phyloP scores from a whole-genome alignment of 2,888 invertebrate genomes.

The Caenorhabditis sinica region DNA sequence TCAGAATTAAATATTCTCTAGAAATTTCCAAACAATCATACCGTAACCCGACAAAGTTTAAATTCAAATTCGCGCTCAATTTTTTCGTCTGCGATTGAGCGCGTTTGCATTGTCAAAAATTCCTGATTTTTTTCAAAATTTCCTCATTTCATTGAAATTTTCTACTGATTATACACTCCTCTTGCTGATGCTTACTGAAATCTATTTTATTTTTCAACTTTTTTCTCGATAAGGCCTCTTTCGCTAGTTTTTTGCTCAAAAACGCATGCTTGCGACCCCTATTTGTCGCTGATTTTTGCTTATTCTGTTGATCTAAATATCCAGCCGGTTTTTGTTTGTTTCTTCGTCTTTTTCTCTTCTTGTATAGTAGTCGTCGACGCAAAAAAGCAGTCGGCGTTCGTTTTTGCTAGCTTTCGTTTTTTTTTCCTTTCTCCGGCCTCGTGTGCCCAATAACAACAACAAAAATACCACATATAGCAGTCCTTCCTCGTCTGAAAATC shows the following conservation, averaged over 20 bases:
- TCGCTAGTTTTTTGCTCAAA: neutral
- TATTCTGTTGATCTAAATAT: conserved; percentile 8
- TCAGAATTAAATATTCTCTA: too few species aligned
- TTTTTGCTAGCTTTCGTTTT: conserved; percentile 49
- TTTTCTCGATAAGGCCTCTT: too few species aligned
- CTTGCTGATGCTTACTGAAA: too few species aligned
- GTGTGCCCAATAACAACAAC: conserved; percentile 51
- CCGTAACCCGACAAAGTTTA: too few species aligned
- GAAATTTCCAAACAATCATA: too few species aligned
- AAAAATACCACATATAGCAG: conserved; percentile 31
- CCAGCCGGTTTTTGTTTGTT: conserved; percentile 36
- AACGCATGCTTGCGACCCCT: neutral
- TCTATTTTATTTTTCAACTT: too few species aligned
- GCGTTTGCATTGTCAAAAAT: too few species aligned
- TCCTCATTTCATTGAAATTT: too few species aligned
- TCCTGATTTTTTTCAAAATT: too few species aligned
- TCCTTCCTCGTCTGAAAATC: conserved; percentile 25
- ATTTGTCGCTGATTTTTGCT: conserved; percentile 6
- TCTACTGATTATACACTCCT: too few species aligned
- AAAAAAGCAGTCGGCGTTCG: conserved; percentile 30
- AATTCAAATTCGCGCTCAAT: too few species aligned
- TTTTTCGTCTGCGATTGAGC: too few species aligned
- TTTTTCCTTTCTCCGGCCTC: conserved; percentile 12
- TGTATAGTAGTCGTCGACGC: conserved; percentile 40
- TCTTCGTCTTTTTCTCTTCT: conserved; percentile 21